A percentile compares a stretch with the other conserved stretches of the same genome.
Evolutionary conservation across 1,140 invertebrate species (phyloP).

Genomic region (Macrobrachium nipponense): DNA sequence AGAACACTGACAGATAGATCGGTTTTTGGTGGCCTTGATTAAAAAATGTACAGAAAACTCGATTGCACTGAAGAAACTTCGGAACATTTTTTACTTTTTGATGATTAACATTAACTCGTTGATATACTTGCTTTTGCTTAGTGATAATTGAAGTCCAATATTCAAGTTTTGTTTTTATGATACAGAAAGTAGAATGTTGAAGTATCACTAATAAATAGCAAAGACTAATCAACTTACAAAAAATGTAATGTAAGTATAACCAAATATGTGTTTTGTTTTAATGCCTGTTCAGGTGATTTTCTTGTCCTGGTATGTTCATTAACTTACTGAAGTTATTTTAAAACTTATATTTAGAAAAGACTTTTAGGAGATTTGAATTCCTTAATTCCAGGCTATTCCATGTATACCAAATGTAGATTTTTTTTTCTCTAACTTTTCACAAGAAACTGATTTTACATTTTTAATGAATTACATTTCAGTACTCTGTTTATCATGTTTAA

Average conservation of each 20-base stretch:
- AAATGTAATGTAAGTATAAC: neutral
- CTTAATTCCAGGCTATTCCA: too few species aligned
- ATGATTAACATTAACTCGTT: neutral
- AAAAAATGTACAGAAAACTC: too few species aligned
- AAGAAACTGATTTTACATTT: too few species aligned
- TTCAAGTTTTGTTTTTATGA: neutral
- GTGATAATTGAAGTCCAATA: neutral
- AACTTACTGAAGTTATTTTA: neutral
- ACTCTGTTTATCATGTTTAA: too few species aligned
- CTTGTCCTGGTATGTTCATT: neutral
- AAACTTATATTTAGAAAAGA: constrained; percentile 65
- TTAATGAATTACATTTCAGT: too few species aligned
- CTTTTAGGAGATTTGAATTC: neutral
- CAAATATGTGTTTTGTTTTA: neutral
- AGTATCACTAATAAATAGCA: neutral
- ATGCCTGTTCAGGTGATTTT: neutral
- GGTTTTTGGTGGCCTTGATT: too few species aligned
- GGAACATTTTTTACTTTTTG: too few species aligned
- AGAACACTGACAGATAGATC: too few species aligned
- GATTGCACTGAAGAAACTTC: too few species aligned
- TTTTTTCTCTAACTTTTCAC: too few species aligned
- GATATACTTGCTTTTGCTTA: neutral
- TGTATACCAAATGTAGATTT: too few species aligned
- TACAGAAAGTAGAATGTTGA: neutral
- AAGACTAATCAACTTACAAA: neutral